phyloP scores from a whole-genome alignment of 2,797 vertebrate species.

The Sebastes matsubarae region DNA sequence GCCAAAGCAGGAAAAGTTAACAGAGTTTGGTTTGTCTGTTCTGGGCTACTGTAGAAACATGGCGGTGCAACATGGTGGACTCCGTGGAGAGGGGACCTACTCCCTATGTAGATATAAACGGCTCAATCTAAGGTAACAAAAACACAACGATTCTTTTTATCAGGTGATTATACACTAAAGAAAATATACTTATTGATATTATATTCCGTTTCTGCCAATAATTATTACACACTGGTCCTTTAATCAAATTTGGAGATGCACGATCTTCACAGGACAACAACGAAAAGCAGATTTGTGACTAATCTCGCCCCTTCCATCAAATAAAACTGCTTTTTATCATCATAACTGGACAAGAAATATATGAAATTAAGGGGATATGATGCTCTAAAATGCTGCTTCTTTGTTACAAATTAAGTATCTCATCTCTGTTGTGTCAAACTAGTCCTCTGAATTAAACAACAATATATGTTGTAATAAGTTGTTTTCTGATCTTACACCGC shows the following conservation, averaged over 20 bases:
- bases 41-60: too few species aligned
- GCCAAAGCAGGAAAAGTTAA: too few species aligned
- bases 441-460: neutral
- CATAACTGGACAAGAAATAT: neutral
- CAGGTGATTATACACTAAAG: too few species aligned
- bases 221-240: neutral
- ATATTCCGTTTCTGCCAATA: too few species aligned
- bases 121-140: too few species aligned
- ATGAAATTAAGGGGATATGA: neutral
- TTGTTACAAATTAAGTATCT: neutral
- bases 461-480: neutral
- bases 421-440: neutral
- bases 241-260: neutral
- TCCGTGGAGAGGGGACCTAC: fast-evolving
- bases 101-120: too few species aligned
- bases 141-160: too few species aligned
- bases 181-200: fast-evolving
- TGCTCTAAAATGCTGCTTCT: neutral
- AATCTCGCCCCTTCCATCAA: neutral
- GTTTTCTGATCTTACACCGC: neutral
- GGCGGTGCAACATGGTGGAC: too few species aligned
- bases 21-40: too few species aligned
- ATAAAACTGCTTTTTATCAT: neutral
- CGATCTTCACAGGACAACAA: neutral
- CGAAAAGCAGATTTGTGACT: neutral